Percentiles rank a stretch among this genome's conserved stretches.
phyloP scores from a whole-genome alignment of 2,113 vertebrate species.

The Cephalopholis sonnerati region DNA sequence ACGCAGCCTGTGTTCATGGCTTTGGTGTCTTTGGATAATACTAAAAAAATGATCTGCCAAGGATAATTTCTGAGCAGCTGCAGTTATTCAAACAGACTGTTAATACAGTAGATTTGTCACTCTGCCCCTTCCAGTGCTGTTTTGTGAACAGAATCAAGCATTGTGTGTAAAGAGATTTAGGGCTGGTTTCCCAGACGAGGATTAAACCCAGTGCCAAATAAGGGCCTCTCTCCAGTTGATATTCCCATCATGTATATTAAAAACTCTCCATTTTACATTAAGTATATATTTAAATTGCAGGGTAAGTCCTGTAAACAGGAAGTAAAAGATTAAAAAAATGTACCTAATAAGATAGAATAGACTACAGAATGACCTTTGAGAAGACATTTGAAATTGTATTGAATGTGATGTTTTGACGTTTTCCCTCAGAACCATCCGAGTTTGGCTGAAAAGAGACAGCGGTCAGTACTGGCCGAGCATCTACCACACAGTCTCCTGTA shows the following conservation, averaged over 20 bases:
- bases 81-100: not conserved
- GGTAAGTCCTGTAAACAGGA: not conserved
- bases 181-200: constrained; percentile 19
- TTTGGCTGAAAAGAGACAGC: constrained; percentile 98
- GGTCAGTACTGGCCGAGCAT: constrained; percentile 98
- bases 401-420: constrained; percentile 11
- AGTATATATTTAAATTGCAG: not conserved
- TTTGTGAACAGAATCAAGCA: not conserved
- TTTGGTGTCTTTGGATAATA: not conserved
- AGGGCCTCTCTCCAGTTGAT: not conserved
- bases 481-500: constrained; percentile 95
- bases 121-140: too few relatives aligned
- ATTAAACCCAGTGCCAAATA: not conserved
- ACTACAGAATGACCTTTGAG: not conserved
- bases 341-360: not conserved
- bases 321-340: not conserved
- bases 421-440: constrained; percentile 90
- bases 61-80: not conserved
- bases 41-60: not conserved
- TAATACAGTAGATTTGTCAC: not conserved
- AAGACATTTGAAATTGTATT: not conserved
- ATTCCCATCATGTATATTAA: not conserved
- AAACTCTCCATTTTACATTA: not conserved
- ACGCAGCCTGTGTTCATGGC: not conserved
- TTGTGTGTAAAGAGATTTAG: constrained; percentile 17